Conservation (phyloP, 2,888 invertebrate species). For the Torymus aiolomorphi region DNA sequence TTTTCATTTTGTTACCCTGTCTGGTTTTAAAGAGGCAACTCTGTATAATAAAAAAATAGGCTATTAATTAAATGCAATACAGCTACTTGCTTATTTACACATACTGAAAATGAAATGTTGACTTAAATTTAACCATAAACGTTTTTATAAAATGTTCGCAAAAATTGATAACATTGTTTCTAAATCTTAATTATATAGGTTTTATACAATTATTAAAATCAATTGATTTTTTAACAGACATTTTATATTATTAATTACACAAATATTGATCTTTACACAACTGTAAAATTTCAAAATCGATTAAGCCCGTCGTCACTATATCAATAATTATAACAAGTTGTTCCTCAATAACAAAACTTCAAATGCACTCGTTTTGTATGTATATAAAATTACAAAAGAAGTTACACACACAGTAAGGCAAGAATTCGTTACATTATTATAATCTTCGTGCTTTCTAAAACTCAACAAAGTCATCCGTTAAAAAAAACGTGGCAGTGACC, state of each 20-base stretch:
- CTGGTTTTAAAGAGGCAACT: conserved; percentile 57
- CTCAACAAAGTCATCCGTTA: conserved; percentile 32
- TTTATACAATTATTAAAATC: conserved; percentile 56
- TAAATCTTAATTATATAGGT: conserved; percentile 28
- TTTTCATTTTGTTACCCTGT: conserved; percentile 68
- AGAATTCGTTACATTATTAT: conserved; percentile 34
- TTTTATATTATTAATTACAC: conserved; percentile 1
- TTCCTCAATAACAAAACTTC: conserved; percentile 32
- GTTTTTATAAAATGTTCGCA: conserved; percentile 55
- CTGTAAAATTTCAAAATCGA: conserved; percentile 33
- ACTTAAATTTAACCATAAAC: conserved; percentile 52
- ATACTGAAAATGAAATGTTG: conserved; percentile 41
- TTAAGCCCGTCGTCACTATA: conserved; percentile 4
- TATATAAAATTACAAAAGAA: conserved; percentile 20
- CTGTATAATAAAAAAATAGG: conserved; percentile 55
- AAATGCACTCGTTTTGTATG: conserved; percentile 14
- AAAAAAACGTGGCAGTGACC: conserved; percentile 43
- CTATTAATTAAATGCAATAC: conserved; percentile 50
- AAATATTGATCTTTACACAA: conserved; percentile 42
- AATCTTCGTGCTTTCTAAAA: conserved; percentile 19
- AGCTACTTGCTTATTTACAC: conserved; percentile 52
- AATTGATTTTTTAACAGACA: conserved; percentile 48
- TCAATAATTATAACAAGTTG: conserved; percentile 32
- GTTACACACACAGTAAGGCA: conserved; percentile 32
- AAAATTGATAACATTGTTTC: conserved; percentile 51